Evolutionary conservation across 2,797 vertebrate species (phyloP).

Genomic region (Gila robusta): DNA sequence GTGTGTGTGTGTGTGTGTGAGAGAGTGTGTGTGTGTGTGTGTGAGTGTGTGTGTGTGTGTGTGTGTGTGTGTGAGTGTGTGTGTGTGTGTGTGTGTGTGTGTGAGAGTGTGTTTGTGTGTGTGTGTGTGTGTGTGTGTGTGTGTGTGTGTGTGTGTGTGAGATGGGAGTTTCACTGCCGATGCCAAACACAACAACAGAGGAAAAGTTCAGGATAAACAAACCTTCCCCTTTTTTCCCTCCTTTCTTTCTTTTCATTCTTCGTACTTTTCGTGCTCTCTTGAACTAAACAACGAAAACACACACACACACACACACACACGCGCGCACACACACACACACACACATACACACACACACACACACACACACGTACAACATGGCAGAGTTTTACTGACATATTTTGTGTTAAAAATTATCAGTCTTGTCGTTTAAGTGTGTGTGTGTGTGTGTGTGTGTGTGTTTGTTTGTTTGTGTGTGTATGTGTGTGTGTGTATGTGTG

Average conservation of each 20-base stretch:
- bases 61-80: too few relatives aligned
- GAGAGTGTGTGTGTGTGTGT: too few relatives aligned
- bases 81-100: too few relatives aligned
- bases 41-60: too few relatives aligned
- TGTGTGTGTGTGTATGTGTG: too few relatives aligned
- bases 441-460: too few relatives aligned
- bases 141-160: too few relatives aligned
- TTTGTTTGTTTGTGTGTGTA: too few relatives aligned
- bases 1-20: too few relatives aligned
- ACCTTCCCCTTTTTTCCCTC: slow-evolving; percentile 9
- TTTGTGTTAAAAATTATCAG: not conserved
- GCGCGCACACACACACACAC: not conserved
- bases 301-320: not conserved
- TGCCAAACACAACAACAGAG: slow-evolving; percentile 46
- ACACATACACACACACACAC: not conserved
- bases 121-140: too few relatives aligned
- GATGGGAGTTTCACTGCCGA: not conserved
- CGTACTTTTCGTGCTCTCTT: not conserved
- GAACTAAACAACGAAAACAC: not conserved
- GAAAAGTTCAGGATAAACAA: slow-evolving; percentile 24
- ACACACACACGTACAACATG: not conserved
- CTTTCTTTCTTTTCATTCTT: slow-evolving; percentile 17
- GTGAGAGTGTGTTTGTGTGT: too few relatives aligned
- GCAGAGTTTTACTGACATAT: not conserved
- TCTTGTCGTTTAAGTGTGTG: not conserved